Conservation (phyloP, 2,797 vertebrate species). For the Acrossocheilus fasciatus region DNA sequence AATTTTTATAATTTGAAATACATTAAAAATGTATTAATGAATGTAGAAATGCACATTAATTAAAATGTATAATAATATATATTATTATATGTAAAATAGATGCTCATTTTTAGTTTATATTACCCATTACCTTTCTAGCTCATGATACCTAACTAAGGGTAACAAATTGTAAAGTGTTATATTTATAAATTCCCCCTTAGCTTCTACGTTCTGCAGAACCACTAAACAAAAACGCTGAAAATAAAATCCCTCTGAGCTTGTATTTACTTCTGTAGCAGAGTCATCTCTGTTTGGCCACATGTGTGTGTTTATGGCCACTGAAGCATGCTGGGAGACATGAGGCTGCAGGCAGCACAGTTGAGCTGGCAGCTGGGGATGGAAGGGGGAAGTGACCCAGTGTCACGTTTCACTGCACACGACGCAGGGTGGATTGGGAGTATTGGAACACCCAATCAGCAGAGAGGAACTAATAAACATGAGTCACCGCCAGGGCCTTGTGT, state of each 20-base stretch:
- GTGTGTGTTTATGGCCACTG: constrained; percentile 62
- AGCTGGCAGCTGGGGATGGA: constrained; percentile 42
- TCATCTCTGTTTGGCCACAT: constrained; percentile 48
- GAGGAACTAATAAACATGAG: constrained; percentile 42
- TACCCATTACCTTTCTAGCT: neutral
- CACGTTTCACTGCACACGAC: constrained; percentile 39
- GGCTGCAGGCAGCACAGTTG: constrained; percentile 52
- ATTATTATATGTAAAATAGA: too few relatives aligned
- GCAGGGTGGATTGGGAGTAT: constrained; percentile 22
- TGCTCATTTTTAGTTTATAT: neutral
- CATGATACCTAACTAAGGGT: neutral
- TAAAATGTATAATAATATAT: too few relatives aligned
- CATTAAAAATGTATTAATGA: neutral
- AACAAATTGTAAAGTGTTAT: neutral
- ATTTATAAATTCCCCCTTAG: neutral
- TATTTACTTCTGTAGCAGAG: constrained; percentile 29
- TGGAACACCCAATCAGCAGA: constrained; percentile 36
- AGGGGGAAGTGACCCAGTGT: constrained; percentile 54
- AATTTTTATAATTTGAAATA: neutral
- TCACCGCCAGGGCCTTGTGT: constrained; percentile 20
- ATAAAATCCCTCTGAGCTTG: neutral
- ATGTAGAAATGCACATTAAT: neutral
- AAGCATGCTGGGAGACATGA: constrained; percentile 62
- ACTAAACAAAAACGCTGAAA: neutral
- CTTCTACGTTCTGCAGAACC: neutral